These are phyloP conservation scores for Oithona nana DNA, from an alignment of 2,888 invertebrate genomes.

Conservation along the genomic window DNA sequence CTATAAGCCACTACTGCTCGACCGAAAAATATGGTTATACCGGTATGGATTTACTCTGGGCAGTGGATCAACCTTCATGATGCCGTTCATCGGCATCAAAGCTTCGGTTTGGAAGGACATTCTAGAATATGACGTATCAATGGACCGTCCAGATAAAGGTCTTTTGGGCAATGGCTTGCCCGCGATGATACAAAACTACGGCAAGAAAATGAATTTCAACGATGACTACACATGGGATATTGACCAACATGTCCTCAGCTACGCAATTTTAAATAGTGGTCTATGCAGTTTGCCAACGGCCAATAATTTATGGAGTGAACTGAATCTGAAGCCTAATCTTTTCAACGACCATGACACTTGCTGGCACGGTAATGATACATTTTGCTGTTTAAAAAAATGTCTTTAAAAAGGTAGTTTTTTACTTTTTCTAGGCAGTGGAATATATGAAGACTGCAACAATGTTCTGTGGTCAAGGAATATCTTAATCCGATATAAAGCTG, in stretches of 20 bases:
- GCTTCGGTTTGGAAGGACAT: constrained; percentile 6
- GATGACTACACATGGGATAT: constrained; percentile 14
- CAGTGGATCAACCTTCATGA: constrained; percentile 14
- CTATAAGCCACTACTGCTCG: background rate
- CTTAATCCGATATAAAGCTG: constrained; percentile 10
- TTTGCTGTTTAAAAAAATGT: no score
- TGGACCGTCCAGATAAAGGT: background rate
- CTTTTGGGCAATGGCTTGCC: background rate
- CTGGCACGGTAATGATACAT: no score
- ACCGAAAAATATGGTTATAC: constrained; percentile 9
- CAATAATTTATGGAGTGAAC: constrained; percentile 9
- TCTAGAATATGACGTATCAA: background rate
- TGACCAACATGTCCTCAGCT: constrained; percentile 13
- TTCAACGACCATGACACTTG: constrained; percentile 7
- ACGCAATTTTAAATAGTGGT: constrained; percentile 4
- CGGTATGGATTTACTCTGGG: background rate
- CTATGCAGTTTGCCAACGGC: constrained; percentile 9
- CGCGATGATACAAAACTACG: constrained; percentile 5
- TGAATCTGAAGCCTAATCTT: background rate
- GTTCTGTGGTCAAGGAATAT: background rate
- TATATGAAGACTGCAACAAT: constrained; percentile 16
- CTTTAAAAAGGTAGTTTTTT: no score
- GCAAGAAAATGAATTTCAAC: background rate
- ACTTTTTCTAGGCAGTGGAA: no score
- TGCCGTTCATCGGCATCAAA: constrained; percentile 13